phyloP scores from a whole-genome alignment of 2,113 vertebrate species.

The Melanocharis versteri region DNA sequence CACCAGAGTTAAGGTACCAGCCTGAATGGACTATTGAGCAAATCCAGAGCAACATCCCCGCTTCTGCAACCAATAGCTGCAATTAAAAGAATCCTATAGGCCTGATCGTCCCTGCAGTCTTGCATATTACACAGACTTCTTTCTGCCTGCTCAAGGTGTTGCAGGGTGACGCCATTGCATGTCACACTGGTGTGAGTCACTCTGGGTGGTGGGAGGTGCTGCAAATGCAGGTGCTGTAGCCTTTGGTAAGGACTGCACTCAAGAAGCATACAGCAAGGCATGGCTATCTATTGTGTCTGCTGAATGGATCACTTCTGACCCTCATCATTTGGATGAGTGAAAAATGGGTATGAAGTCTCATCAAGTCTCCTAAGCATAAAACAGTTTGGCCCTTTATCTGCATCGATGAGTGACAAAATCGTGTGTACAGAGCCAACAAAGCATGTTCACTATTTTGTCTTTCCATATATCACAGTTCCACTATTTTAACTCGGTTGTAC shows the following conservation, averaged over 20 bases:
- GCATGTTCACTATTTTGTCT: not conserved
- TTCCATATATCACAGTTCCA: not conserved
- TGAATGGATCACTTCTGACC: not conserved
- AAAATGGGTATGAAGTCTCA: not conserved
- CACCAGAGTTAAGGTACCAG: not conserved
- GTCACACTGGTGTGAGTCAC: not conserved
- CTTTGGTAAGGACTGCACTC: not conserved
- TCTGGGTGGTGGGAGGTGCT: not conserved
- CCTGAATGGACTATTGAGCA: not conserved
- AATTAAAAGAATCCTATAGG: not conserved
- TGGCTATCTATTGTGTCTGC: accelerated
- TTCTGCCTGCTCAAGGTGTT: not conserved
- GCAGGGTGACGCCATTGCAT: not conserved
- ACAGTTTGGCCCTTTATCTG: not conserved
- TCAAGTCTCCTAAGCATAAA: not conserved
- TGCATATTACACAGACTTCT: not conserved
- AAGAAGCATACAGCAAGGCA: not conserved
- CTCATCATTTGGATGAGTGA: not conserved
- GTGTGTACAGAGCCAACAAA: not conserved
- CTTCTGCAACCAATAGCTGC: not conserved
- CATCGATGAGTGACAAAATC: not conserved
- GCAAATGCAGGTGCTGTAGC: not conserved
- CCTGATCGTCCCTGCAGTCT: not conserved
- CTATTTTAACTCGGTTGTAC: not conserved
- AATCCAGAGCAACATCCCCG: not conserved